A percentile compares a stretch with the other conserved stretches of the same genome.
Evolutionary conservation across 2,888 invertebrate genomes (phyloP).

Genomic region (Chaetogeoica ovagalla): DNA sequence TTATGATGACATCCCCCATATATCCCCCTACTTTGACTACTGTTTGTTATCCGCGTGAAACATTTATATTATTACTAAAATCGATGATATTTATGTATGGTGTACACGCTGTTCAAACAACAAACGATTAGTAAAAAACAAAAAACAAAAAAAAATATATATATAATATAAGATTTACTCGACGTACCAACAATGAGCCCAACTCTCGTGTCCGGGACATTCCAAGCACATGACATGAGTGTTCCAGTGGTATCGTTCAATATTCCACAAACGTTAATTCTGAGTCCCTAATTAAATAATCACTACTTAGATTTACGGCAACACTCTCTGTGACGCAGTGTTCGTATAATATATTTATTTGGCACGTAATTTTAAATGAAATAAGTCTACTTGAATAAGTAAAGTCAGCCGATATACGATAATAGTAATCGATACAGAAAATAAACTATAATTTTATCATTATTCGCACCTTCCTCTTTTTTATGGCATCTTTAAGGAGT

Average conservation of each 20-base stretch:
- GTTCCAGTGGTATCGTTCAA: slow-evolving; percentile 94
- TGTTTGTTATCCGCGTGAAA: too few species aligned
- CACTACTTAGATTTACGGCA: background rate
- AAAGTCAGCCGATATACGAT: too few species aligned
- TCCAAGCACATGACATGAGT: slow-evolving; percentile 97
- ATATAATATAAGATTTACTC: background rate
- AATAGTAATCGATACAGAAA: background rate
- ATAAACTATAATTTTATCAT: background rate
- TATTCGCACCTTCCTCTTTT: slow-evolving; percentile 14
- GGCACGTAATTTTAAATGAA: background rate
- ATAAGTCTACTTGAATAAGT: too few species aligned
- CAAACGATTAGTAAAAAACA: too few species aligned
- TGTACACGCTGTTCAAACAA: too few species aligned
- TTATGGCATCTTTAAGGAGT: slow-evolving; percentile 64
- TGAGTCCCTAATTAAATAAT: slow-evolving; percentile 67
- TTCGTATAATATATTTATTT: background rate
- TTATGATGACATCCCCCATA: too few species aligned
- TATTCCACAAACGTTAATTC: slow-evolving; percentile 84
- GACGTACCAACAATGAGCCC: slow-evolving; percentile 91
- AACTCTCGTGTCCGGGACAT: slow-evolving; percentile 87
- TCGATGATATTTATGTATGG: too few species aligned
- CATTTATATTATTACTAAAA: too few species aligned
- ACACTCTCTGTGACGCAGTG: background rate
- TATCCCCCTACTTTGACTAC: too few species aligned
- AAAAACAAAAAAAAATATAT: background rate